Conservation (phyloP, 35 echinoderm and acorn worm species). For the Lytechinus pictus region DNA sequence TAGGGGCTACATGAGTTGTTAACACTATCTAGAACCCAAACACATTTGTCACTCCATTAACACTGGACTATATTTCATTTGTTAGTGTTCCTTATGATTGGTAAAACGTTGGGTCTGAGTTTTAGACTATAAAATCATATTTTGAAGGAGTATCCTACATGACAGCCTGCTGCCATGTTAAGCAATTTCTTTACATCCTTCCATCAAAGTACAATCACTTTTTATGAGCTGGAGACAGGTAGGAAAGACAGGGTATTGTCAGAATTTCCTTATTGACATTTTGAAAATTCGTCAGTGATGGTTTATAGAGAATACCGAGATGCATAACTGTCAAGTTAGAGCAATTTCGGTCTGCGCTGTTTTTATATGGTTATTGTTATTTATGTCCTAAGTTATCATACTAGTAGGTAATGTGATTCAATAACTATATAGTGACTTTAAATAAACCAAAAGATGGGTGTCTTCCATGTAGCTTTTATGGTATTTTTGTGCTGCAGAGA, state of each 20-base stretch:
- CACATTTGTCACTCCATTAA: background rate
- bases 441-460: too few relatives aligned
- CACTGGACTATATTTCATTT: background rate
- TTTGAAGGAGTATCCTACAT: background rate
- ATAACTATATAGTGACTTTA: too few relatives aligned
- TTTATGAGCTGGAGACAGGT: background rate
- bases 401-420: too few relatives aligned
- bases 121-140: background rate
- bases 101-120: background rate
- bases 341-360: background rate
- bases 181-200: constrained; percentile 13
- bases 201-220: constrained; percentile 29
- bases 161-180: background rate
- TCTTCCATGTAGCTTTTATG: too few relatives aligned
- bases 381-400: too few relatives aligned
- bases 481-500: too few relatives aligned
- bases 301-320: background rate
- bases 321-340: background rate
- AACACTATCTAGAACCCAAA: background rate
- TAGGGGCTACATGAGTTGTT: background rate
- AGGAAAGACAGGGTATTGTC: background rate
- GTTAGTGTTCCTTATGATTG: too few relatives aligned
- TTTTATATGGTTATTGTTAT: too few relatives aligned
- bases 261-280: background rate
- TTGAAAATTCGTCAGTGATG: background rate